Evolutionary conservation across 2,113 vertebrate genomes (phyloP).

Genomic region (Trichechus manatus): DNA sequence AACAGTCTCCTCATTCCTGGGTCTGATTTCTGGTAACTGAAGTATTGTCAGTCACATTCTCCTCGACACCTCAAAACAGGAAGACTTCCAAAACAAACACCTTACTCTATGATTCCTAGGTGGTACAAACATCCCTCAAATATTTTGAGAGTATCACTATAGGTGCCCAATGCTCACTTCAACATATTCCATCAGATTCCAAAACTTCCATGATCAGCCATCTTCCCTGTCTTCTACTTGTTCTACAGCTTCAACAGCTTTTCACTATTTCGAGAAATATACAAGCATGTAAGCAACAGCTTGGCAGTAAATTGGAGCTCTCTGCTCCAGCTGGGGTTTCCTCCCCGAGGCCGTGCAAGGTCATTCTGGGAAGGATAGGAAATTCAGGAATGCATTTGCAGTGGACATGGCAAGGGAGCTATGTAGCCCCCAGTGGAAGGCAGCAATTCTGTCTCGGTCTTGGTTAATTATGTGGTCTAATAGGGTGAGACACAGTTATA

Average conservation of each 20-base stretch:
- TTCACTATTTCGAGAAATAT: constrained; percentile 80
- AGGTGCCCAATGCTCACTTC: neutral
- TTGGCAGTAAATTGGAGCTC: constrained; percentile 79
- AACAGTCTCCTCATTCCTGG: neutral
- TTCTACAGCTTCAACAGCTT: constrained; percentile 65
- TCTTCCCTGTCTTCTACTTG: constrained; percentile 62
- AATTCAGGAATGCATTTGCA: constrained; percentile 41
- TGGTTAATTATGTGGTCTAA: neutral
- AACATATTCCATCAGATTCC: neutral
- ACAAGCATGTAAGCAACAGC: constrained; percentile 78
- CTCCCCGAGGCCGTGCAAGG: constrained; percentile 59
- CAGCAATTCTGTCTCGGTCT: neutral
- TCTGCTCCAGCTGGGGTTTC: constrained; percentile 77
- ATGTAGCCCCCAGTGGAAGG: neutral
- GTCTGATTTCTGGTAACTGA: neutral
- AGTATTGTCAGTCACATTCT: neutral
- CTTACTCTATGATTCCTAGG: neutral
- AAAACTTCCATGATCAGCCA: neutral
- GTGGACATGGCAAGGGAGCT: neutral
- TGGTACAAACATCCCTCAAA: neutral
- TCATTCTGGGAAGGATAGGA: constrained; percentile 61
- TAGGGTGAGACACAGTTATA: neutral
- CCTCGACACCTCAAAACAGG: neutral
- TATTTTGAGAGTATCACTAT: neutral
- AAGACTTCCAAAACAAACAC: constrained; percentile 17